phyloP scores from a whole-genome alignment of 1,140 invertebrate genomes.

The Bombyx mandarina region DNA sequence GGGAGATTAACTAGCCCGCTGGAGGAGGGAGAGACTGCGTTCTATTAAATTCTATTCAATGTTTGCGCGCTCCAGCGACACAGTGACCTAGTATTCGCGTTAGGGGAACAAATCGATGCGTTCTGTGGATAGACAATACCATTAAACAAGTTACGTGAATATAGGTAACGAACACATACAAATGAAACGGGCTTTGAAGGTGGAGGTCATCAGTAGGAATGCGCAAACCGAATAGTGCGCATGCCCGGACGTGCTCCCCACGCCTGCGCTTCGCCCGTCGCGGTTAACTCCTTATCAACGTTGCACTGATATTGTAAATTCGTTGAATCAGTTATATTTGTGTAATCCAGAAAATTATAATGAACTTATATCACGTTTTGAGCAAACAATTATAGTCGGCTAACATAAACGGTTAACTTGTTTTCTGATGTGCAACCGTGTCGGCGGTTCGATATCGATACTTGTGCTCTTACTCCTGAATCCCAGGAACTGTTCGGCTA shows the following conservation, averaged over 20 bases:
- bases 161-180: conserved; percentile 18
- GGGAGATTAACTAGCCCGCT: too few species aligned
- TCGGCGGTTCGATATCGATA: conserved; percentile 35
- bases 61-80: conserved; percentile 10
- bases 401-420: too few species aligned
- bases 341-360: too few species aligned
- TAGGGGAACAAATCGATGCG: conserved; percentile 36
- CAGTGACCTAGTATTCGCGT: conserved; percentile 31
- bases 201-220: conserved; percentile 22
- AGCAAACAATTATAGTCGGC: too few species aligned
- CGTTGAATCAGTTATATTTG: too few species aligned
- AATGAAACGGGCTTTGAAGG: conserved; percentile 6
- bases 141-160: conserved; percentile 25
- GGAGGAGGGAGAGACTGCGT: background rate
- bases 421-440: conserved; percentile 60
- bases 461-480: conserved; percentile 46
- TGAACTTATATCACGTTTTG: too few species aligned
- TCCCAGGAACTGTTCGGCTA: conserved; percentile 48
- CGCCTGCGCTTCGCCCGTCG: conserved; percentile 31
- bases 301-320: too few species aligned
- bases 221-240: conserved; percentile 36
- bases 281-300: background rate
- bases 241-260: conserved; percentile 27
- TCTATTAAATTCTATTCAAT: background rate
- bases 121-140: conserved; percentile 21